Percentiles rank a stretch among this genome's conserved stretches.
Evolutionary conservation across 2,888 invertebrate genomes (phyloP).

Genomic region (Oligia fasciuncula): DNA sequence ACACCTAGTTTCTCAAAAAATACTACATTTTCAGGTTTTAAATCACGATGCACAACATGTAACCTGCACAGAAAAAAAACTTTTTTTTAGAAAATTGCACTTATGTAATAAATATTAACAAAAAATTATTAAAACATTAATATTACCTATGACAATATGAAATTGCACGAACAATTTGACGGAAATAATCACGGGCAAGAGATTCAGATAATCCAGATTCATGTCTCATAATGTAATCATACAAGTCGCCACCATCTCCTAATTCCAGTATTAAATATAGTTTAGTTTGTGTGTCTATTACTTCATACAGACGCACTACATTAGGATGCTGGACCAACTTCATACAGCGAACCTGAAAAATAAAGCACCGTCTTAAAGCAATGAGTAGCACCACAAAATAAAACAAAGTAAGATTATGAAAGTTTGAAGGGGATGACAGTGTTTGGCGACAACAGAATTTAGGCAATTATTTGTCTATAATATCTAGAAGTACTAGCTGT

Average conservation of each 20-base stretch:
- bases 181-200: conserved; percentile 97
- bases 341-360: conserved; percentile 96
- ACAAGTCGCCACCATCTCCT: conserved; percentile 99
- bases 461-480: neutral
- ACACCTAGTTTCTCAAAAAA: conserved; percentile 99
- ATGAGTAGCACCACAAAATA: neutral
- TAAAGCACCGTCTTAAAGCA: neutral
- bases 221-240: conserved; percentile 99
- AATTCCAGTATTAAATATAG: conserved; percentile 98
- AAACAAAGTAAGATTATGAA: neutral
- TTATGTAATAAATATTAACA: neutral
- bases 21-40: conserved; percentile 99
- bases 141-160: conserved; percentile 98
- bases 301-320: conserved; percentile 99
- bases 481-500: no score
- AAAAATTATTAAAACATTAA: neutral
- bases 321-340: conserved; percentile 99
- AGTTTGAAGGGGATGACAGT: neutral
- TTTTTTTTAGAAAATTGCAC: conserved; percentile 5
- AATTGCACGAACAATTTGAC: conserved; percentile 99
- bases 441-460: neutral
- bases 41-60: conserved; percentile 94
- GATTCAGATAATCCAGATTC: conserved; percentile 96
- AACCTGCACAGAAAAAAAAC: conserved; percentile 80
- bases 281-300: conserved; percentile 99